phyloP scores from a whole-genome alignment of 2,797 vertebrate species.

The Lagodon rhomboides region DNA sequence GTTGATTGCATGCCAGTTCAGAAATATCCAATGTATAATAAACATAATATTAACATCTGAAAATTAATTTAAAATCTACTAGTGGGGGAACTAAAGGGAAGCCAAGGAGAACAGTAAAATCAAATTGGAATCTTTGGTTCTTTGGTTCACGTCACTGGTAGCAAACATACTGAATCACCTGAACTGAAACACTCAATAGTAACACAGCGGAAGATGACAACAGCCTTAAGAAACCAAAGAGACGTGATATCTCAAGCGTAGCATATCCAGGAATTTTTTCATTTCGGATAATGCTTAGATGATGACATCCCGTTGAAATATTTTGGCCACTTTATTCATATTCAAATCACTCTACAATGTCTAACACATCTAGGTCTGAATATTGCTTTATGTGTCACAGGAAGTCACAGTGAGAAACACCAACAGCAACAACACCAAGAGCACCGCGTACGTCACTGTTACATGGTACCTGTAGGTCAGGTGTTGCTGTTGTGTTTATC shows the following conservation, averaged over 20 bases:
- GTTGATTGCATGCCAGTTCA: constrained; percentile 62
- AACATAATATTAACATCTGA: constrained; percentile 37
- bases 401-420: constrained; percentile 53
- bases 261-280: constrained; percentile 16
- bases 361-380: constrained; percentile 38
- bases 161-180: constrained; percentile 27
- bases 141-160: constrained; percentile 57
- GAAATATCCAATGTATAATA: constrained; percentile 19
- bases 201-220: constrained; percentile 23
- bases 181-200: constrained; percentile 33
- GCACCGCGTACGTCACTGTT: constrained; percentile 31
- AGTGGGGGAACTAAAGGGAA: constrained; percentile 35
- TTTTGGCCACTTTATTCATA: constrained; percentile 48
- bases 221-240: constrained; percentile 11
- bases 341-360: constrained; percentile 56
- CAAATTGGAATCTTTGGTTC: constrained; percentile 73
- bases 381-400: constrained; percentile 25
- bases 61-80: constrained; percentile 46
- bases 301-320: constrained; percentile 63
- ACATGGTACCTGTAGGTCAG: constrained; percentile 3
- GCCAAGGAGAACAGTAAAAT: constrained; percentile 43
- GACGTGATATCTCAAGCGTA: constrained; percentile 15
- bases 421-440: constrained; percentile 19
- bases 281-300: constrained; percentile 50
- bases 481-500: constrained; percentile 12